Base-by-base conservation (phyloP, 2,797 vertebrate species). In the Valencia hispanica region DNA sequence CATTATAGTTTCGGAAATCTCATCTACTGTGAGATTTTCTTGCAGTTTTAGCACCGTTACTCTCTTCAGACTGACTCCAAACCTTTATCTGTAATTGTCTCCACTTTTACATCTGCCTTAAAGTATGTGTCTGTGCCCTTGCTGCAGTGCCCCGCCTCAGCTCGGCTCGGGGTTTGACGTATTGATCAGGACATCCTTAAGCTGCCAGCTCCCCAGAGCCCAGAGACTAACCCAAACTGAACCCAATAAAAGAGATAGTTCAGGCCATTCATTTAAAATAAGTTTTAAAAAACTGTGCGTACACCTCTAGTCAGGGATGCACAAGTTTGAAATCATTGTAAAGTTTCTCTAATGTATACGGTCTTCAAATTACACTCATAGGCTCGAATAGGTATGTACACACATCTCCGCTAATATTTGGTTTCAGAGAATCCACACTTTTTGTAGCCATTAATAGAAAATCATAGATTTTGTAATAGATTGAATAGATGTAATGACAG, bases 91-190 rank as follows among this genome's bases (percentile, higher is more conserved):
- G 50, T 74, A 61, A 53, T 34, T 79, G 72, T 82, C 45, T 78
- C 70, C 41, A 41, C 82, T 85, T 79, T 76, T 74, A 73, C 47
- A 69, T 78, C 72, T 32, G 27, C 66, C 69, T 39, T 86, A 84
- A 83, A 84, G 80, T 75, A 59, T 4, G 75, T 75, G 47, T 74
- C 79, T 65, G 63, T 86, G 84, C 74, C 87, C 80, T 84, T 84
- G 84, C 93, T 86, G 93, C 92, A 92, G 89, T 89, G 83, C 84
- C 86, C 90, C 84, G 80, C 86, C 88, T 90, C 77, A 73, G 83
- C 78, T 91, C 74, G 68, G 85, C 77, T 81, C 4, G 5, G 81
- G 83, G 81, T 76, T 86, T 89, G 85, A 77, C 43, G 55, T 92
- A 93, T 93, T 79, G 93, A 93, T 93, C 90, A 87, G 73, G 80